Evolutionary conservation across 2,888 invertebrate genomes (phyloP).

Genomic region (Sympetrum striolatum): DNA sequence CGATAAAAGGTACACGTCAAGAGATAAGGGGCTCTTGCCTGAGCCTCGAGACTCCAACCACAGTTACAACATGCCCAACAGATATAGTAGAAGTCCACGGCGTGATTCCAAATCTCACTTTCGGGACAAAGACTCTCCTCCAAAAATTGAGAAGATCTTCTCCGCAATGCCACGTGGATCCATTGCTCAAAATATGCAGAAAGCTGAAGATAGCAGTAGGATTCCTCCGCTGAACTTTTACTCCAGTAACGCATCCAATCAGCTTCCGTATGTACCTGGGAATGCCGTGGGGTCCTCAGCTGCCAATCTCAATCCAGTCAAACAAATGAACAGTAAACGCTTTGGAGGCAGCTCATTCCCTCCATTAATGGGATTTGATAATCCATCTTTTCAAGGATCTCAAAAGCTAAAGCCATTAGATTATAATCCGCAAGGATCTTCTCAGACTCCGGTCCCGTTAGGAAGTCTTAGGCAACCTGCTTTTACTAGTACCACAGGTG

Average conservation of each 20-base stretch:
- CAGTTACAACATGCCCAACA: background rate
- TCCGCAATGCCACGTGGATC: background rate
- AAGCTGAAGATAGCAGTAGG: background rate
- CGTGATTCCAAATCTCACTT: background rate
- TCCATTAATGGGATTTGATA: background rate
- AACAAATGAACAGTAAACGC: background rate
- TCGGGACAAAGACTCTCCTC: background rate
- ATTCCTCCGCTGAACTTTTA: background rate
- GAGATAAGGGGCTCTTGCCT: background rate
- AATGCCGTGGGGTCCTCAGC: background rate
- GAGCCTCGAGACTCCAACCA: background rate
- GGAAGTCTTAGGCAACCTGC: background rate
- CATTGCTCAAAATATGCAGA: background rate
- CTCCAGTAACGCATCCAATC: background rate
- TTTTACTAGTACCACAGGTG: background rate
- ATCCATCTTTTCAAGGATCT: background rate
- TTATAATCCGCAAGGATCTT: background rate
- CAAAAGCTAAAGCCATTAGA: background rate
- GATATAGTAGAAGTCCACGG: background rate
- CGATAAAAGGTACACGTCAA: background rate
- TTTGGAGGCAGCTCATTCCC: background rate
- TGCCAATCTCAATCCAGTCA: background rate
- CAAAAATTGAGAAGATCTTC: background rate
- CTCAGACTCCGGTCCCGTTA: background rate
- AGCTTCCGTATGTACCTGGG: background rate